Percentiles rank a stretch among this genome's conserved stretches.
Conservation (phyloP, 2,113 vertebrate species). For the Podilymbus podiceps region DNA sequence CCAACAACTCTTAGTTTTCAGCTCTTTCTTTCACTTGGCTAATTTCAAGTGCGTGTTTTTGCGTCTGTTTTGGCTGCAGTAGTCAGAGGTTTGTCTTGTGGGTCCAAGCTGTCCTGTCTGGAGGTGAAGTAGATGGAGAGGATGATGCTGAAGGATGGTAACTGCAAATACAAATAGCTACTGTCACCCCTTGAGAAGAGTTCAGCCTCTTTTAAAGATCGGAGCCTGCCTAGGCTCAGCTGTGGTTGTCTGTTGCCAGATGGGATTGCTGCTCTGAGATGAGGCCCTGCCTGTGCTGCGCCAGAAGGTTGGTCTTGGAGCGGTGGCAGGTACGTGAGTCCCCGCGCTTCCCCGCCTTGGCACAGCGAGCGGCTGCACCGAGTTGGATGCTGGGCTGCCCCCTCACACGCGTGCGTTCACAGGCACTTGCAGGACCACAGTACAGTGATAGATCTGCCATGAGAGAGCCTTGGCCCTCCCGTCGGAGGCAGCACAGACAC, state of each 20-base stretch:
- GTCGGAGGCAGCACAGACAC: not conserved
- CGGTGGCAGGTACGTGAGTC: not conserved
- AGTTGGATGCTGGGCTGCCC: not conserved
- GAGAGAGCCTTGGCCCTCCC: not conserved
- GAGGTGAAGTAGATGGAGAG: not conserved
- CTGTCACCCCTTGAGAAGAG: not conserved
- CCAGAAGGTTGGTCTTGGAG: not conserved
- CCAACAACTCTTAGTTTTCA: not conserved
- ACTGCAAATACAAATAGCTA: not conserved
- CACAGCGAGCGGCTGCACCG: fast-evolving
- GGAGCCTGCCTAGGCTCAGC: not conserved
- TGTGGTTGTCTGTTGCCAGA: not conserved
- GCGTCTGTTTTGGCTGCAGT: not conserved
- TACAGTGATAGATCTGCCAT: not conserved
- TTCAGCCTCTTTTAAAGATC: not conserved
- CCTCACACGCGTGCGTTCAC: fast-evolving
- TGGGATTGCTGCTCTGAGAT: not conserved
- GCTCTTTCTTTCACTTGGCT: not conserved
- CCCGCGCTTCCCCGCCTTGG: not conserved
- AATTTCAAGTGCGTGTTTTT: not conserved
- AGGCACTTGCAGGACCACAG: not conserved
- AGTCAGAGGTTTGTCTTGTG: not conserved
- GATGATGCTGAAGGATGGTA: not conserved
- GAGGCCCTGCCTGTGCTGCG: not conserved
- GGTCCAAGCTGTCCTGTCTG: not conserved